These are phyloP conservation scores for Cromileptes altivelis DNA, from an alignment of 2,113 vertebrate species.

Conservation along the genomic window DNA sequence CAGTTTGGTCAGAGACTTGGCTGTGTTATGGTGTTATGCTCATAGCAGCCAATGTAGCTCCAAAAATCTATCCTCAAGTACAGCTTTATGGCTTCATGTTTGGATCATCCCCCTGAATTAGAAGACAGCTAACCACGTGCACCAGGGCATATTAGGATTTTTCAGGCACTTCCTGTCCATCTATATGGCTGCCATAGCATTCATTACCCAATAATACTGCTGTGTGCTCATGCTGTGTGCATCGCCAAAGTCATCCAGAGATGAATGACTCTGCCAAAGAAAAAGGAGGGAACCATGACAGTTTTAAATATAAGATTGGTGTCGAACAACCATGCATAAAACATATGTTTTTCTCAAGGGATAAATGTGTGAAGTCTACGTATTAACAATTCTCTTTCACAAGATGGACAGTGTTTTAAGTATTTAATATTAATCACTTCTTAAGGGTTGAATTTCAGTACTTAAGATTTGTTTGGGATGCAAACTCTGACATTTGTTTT, in stretches of 20 bases:
- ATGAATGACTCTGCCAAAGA: not conserved
- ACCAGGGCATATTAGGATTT: not conserved
- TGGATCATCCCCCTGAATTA: constrained; percentile 6
- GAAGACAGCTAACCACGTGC: not conserved
- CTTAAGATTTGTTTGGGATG: constrained; percentile 26
- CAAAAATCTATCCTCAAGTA: not conserved
- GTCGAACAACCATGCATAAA: constrained; percentile 51
- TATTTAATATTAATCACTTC: constrained; percentile 29
- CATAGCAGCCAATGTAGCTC: not conserved
- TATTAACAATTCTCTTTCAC: constrained; percentile 60
- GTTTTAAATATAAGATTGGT: constrained; percentile 10
- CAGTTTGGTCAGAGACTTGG: not conserved
- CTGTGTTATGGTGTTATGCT: not conserved
- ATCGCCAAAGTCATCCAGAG: constrained; percentile 6
- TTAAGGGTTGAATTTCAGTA: constrained; percentile 6
- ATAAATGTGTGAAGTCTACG: constrained; percentile 39
- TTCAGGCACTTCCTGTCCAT: not conserved
- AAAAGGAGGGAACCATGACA: not conserved
- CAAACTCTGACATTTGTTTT: constrained; percentile 20
- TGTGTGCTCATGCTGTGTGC: not conserved
- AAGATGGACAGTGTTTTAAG: constrained; percentile 16
- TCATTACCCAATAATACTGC: not conserved
- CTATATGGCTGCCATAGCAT: not conserved
- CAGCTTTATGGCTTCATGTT: not conserved
- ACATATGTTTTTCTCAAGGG: constrained; percentile 33